These are phyloP conservation scores for Euphydryas editha DNA, from an alignment of 2,888 invertebrate species.

Conservation along the genomic window DNA sequence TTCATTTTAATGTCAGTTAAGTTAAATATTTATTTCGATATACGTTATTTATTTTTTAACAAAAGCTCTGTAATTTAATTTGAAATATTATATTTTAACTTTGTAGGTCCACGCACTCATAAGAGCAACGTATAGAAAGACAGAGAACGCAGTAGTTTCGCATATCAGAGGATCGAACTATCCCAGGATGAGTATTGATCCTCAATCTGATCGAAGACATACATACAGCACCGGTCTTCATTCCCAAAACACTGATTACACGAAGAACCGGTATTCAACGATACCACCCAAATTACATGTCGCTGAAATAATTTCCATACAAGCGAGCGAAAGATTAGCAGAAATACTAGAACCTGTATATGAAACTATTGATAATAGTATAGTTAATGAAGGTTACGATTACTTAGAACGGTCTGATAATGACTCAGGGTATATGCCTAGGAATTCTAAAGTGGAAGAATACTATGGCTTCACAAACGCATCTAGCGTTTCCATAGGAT, in stretches of 20 bases:
- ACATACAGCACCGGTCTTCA: slow-evolving; percentile 70
- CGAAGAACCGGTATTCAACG: slow-evolving; percentile 56
- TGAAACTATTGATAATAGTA: slow-evolving; percentile 67
- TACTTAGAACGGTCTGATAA: slow-evolving; percentile 57
- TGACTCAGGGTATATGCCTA: slow-evolving; percentile 58
- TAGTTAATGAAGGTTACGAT: slow-evolving; percentile 64
- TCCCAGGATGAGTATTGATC: slow-evolving; percentile 57
- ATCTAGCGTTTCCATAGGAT: slow-evolving; percentile 68
- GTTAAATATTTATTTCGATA: no score
- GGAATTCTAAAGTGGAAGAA: slow-evolving; percentile 55
- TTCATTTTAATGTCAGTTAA: no score
- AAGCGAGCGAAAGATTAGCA: slow-evolving; percentile 70
- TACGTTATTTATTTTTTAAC: no score
- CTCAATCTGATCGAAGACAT: slow-evolving; percentile 60
- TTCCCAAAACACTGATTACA: slow-evolving; percentile 50
- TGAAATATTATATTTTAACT: slow-evolving; percentile 32
- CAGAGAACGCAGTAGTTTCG: slow-evolving; percentile 69
- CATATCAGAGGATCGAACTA: slow-evolving; percentile 61
- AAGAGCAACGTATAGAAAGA: slow-evolving; percentile 73
- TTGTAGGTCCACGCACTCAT: slow-evolving; percentile 70
- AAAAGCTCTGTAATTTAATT: not conserved
- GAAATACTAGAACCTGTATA: slow-evolving; percentile 76
- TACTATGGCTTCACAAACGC: slow-evolving; percentile 69
- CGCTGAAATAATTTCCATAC: slow-evolving; percentile 77
- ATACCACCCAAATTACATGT: slow-evolving; percentile 68